A percentile compares a stretch with the other conserved stretches of the same genome.
Evolutionary conservation across 2,797 vertebrate genomes (phyloP).

Genomic region (Malacoctenus gilli): DNA sequence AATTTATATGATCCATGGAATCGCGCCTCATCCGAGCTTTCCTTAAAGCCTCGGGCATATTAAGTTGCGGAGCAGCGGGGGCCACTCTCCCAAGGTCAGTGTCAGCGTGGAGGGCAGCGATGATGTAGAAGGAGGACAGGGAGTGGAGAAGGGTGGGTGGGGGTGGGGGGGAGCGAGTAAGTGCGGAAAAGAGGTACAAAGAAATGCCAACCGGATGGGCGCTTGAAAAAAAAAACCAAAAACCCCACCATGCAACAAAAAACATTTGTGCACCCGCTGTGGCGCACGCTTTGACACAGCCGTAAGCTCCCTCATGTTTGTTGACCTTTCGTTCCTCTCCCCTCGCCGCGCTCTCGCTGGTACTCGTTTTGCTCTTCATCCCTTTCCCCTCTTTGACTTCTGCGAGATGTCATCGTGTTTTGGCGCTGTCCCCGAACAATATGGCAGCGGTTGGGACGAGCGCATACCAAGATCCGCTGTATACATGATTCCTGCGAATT

Average conservation of each 20-base stretch:
- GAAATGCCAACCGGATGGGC: conserved; percentile 14
- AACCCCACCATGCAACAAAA: conserved; percentile 9
- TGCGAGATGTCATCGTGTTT: conserved; percentile 35
- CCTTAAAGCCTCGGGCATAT: conserved; percentile 46
- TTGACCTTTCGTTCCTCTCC: conserved; percentile 30
- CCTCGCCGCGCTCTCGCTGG: neutral
- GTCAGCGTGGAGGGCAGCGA: conserved; percentile 25
- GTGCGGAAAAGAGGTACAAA: conserved; percentile 1
- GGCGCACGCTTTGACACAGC: conserved; percentile 16
- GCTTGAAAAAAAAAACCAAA: conserved; percentile 3
- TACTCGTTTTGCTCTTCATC: conserved; percentile 10
- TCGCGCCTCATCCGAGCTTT: conserved; percentile 38
- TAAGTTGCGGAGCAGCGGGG: conserved; percentile 54
- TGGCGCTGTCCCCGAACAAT: conserved; percentile 9
- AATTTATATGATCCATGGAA: conserved; percentile 57
- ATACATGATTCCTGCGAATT: neutral
- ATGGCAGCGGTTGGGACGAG: conserved; percentile 9
- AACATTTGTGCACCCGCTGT: conserved; percentile 9
- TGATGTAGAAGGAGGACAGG: conserved; percentile 24
- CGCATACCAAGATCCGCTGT: conserved; percentile 38
- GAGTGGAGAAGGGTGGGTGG: neutral
- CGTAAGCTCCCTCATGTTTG: conserved; percentile 3
- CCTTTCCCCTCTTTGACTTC: conserved; percentile 27
- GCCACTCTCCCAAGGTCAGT: conserved; percentile 62
- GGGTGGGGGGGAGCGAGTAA: neutral